A percentile compares a stretch with the other conserved stretches of the same genome.
Evolutionary conservation across 2,797 vertebrate species (phyloP).

Genomic region (Propithecus deckenii): DNA sequence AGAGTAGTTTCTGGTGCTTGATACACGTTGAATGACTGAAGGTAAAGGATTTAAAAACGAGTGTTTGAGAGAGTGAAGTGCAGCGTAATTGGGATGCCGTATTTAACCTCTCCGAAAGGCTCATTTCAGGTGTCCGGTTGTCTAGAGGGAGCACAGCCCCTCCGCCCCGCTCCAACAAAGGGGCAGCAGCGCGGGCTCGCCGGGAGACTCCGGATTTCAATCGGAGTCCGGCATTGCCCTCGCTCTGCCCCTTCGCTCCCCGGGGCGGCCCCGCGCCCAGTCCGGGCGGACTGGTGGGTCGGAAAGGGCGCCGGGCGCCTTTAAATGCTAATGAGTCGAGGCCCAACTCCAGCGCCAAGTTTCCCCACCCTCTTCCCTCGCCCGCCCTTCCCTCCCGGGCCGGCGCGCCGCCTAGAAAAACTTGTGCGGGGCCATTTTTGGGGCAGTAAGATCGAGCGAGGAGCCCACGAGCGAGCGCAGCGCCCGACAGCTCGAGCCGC

Average conservation of each 20-base stretch:
- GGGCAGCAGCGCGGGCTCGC: background rate
- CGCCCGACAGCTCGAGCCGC: conserved; percentile 62
- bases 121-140: background rate
- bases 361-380: conserved; percentile 66
- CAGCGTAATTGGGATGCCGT: background rate
- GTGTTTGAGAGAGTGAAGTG: background rate
- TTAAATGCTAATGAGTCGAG: conserved; percentile 84
- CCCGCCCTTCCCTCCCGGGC: conserved; percentile 51
- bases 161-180: background rate
- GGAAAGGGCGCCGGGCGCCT: conserved; percentile 73
- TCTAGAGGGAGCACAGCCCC: rapidly evolving
- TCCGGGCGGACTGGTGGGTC: rapidly evolving
- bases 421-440: conserved; percentile 85
- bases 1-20: background rate
- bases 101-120: background rate
- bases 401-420: conserved; percentile 80
- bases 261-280: rapidly evolving
- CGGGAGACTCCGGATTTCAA: rapidly evolving
- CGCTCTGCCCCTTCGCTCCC: rapidly evolving
- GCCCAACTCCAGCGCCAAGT: conserved; percentile 46
- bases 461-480: conserved; percentile 62
- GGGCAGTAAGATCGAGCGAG: conserved; percentile 85
- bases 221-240: rapidly evolving
- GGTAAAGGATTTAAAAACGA: background rate
- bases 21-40: background rate